Base-by-base conservation (phyloP, 2,888 invertebrate species). In the Shargacucullia verbasci region DNA sequence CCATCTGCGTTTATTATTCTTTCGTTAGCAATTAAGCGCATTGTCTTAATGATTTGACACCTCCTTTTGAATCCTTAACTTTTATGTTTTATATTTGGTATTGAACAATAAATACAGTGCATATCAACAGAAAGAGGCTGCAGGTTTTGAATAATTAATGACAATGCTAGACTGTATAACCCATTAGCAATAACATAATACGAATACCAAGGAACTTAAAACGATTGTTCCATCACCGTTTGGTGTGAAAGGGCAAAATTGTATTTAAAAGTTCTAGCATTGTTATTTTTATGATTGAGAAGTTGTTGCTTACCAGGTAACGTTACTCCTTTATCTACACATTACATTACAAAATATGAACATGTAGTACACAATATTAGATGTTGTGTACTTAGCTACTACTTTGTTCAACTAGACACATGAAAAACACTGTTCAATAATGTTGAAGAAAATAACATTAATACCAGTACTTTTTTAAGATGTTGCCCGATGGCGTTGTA, bases 401-500 rank as follows among this genome's bases (percentile, higher is more conserved):
- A 39, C 13, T 15, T 47, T 35, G n/a, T 33, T 13, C 31, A 29
- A 29, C 7, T 6, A 29, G 29, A 1, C 2, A 29, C 29, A 20
- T n/a, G 13, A 12, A 40, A 34, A 47, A 33, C 14, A 15, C 52
- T 57, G 61, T 55, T 59, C 40, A 59, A 58, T 47, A 7, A 5
- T 31, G n/a, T 49, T 45, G n/a, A 34, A 20, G 7, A 57, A 54
- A 48, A 35, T 25, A 20, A 37, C 8, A 46, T 43, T n/a, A 12
- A 13, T 53, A 45, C 10, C 34, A 54, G 13, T 68, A 59, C 54
- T 64, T 40, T 53, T 65, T 49, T 41, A 33, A 37, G 25, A 52
- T 69, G 56, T 60, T 52, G 39, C 44, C 45, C 60, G 55, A 59
- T 63, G 68, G 50, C 52, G 53, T 33, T 49, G 35, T 15, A 29